phyloP scores from a whole-genome alignment of 2,797 vertebrate species.

The Myotis findleyi region DNA sequence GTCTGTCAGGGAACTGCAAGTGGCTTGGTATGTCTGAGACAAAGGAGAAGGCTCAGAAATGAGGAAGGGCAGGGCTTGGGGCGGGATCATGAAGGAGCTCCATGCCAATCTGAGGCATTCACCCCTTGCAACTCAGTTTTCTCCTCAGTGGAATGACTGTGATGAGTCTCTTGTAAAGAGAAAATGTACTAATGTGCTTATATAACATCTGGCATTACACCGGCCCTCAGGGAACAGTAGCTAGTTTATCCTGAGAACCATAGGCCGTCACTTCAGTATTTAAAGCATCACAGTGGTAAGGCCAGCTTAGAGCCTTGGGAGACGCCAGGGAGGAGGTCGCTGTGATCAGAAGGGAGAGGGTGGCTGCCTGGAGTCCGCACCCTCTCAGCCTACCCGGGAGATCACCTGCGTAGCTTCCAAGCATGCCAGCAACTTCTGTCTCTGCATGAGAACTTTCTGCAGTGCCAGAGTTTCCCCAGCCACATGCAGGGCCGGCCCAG shows the following conservation, averaged over 20 bases:
- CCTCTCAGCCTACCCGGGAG: not conserved
- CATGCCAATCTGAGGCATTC: not conserved
- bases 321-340: not conserved
- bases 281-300: not conserved
- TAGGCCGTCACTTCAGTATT: not conserved
- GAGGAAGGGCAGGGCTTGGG: not conserved
- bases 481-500: fast-evolving
- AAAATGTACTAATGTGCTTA: not conserved
- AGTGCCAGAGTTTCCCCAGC: not conserved
- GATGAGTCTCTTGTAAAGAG: not conserved
- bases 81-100: not conserved
- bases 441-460: not conserved
- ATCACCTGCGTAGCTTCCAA: not conserved
- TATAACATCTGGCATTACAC: not conserved
- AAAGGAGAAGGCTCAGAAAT: not conserved
- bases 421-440: not conserved
- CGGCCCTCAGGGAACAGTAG: not conserved
- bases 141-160: not conserved
- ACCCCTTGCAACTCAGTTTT: not conserved
- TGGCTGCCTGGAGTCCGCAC: not conserved
- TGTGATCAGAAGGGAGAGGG: not conserved
- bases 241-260: not conserved
- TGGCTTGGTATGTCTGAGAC: not conserved
- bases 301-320: not conserved
- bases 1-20: not conserved